Percentiles rank a stretch among this genome's conserved stretches.
Conservation (phyloP, 2,113 vertebrate species). For the Hucho hucho region DNA sequence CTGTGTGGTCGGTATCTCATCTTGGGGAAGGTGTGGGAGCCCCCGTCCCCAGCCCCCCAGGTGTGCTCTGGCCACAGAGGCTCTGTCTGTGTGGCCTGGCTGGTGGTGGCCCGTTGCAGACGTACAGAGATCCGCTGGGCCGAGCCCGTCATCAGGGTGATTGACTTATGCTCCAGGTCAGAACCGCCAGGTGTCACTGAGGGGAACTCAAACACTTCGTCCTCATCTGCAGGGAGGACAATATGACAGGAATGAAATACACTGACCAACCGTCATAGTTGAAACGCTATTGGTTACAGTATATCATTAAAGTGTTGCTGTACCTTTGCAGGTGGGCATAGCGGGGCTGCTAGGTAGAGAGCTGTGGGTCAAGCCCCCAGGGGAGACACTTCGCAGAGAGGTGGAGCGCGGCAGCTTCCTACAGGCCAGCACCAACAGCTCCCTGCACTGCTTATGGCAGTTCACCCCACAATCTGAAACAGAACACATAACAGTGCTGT, state of each 20-base stretch:
- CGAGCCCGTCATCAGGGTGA: slow-evolving; percentile 91
- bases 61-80: slow-evolving; percentile 86
- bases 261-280: not conserved
- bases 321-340: slow-evolving; percentile 80
- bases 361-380: slow-evolving; percentile 71
- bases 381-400: slow-evolving; percentile 78
- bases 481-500: not conserved
- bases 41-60: slow-evolving; percentile 75
- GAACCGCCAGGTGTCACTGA: slow-evolving; percentile 67
- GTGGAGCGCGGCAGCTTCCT: slow-evolving; percentile 84
- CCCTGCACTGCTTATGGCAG: slow-evolving; percentile 96
- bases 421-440: slow-evolving; percentile 92
- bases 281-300: too few relatives aligned
- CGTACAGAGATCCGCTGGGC: slow-evolving; percentile 91
- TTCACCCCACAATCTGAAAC: slow-evolving; percentile 92
- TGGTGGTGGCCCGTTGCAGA: slow-evolving; percentile 88
- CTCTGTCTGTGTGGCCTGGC: slow-evolving; percentile 94
- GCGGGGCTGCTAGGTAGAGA: slow-evolving; percentile 91
- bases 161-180: slow-evolving; percentile 80
- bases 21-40: slow-evolving; percentile 96
- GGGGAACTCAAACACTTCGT: slow-evolving; percentile 92
- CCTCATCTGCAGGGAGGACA: slow-evolving; percentile 76
- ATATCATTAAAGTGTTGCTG: not conserved
- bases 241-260: not conserved
- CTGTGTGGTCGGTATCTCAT: slow-evolving; percentile 88